Conservation (phyloP, 2,797 vertebrate species). For the Rousettus madagascariensis region DNA sequence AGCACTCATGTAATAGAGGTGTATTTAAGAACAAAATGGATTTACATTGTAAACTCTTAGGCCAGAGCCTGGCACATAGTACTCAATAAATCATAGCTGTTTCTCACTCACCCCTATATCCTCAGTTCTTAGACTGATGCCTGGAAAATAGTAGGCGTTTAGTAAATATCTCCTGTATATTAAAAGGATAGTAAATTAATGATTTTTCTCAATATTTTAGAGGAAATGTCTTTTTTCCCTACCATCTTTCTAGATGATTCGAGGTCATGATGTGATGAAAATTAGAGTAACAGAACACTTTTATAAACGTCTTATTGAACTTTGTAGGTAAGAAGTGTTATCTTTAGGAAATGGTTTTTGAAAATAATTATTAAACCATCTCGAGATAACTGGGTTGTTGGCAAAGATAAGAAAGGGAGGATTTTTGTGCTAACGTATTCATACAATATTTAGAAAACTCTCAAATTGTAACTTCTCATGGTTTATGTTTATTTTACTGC, state of each 20-base stretch:
- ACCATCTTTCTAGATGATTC: conserved; percentile 24
- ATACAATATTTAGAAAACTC: neutral
- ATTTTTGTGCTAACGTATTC: conserved; percentile 31
- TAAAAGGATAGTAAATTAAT: too few relatives aligned
- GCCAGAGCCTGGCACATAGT: conserved; percentile 44
- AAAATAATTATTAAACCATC: conserved; percentile 33
- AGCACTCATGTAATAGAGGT: conserved; percentile 34
- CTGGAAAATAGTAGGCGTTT: conserved; percentile 9
- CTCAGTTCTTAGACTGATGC: conserved; percentile 32
- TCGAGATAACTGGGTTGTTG: conserved; percentile 27
- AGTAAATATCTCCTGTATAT: conserved; percentile 16
- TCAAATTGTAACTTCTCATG: conserved; percentile 17
- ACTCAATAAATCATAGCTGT: conserved; percentile 32
- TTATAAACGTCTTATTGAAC: conserved; percentile 13
- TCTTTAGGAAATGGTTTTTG: conserved; percentile 41
- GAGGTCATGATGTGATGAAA: conserved; percentile 27
- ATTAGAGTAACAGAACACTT: conserved; percentile 21
- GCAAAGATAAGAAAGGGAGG: conserved; percentile 20
- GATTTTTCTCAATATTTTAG: neutral
- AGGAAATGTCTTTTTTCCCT: neutral
- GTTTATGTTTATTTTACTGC: neutral
- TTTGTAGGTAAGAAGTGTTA: conserved; percentile 18
- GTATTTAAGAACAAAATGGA: conserved; percentile 37
- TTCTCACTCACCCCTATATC: conserved; percentile 25
- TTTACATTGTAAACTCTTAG: conserved; percentile 29